Conservation (phyloP, 2,888 invertebrate species). For the Drosophila seclusa region DNA sequence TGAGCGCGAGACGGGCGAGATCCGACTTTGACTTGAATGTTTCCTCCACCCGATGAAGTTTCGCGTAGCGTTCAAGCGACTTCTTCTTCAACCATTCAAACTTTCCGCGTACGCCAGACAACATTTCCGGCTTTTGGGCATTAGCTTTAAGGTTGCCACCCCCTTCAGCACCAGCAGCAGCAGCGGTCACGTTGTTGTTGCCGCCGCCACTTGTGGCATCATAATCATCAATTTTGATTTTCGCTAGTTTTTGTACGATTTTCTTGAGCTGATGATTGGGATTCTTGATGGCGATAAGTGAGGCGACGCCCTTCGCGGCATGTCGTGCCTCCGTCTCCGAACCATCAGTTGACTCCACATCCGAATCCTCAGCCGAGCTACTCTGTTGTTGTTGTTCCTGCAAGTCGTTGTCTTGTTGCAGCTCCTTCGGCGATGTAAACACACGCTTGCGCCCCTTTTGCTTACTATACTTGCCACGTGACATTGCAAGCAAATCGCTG, state of each 20-base stretch:
- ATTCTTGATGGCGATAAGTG: slow-evolving; percentile 97
- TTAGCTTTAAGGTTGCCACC: background rate
- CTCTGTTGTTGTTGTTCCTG: background rate
- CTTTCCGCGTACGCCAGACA: slow-evolving; percentile 93
- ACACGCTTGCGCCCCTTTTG: slow-evolving; percentile 97
- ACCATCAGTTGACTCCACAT: background rate
- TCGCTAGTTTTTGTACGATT: slow-evolving; percentile 88
- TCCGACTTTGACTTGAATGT: slow-evolving; percentile 98
- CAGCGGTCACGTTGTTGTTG: background rate
- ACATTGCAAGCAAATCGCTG: background rate
- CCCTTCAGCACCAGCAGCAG: background rate
- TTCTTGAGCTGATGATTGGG: slow-evolving; percentile 96
- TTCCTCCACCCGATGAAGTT: slow-evolving; percentile 96
- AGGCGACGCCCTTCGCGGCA: slow-evolving; percentile 92
- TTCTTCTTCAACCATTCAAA: slow-evolving; percentile 82
- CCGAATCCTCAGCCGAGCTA: background rate
- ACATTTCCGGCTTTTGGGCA: slow-evolving; percentile 85
- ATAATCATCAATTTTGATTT: slow-evolving; percentile 63
- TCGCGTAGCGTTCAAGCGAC: slow-evolving; percentile 65
- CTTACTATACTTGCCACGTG: slow-evolving; percentile 92
- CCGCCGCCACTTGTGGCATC: slow-evolving; percentile 28
- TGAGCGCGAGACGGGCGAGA: slow-evolving; percentile 96
- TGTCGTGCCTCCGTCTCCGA: slow-evolving; percentile 87
- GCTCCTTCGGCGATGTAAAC: slow-evolving; percentile 96
- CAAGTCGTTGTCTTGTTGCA: slow-evolving; percentile 86